Conservation (phyloP, 2,113 vertebrate species). For the Turdus rufiventris region DNA sequence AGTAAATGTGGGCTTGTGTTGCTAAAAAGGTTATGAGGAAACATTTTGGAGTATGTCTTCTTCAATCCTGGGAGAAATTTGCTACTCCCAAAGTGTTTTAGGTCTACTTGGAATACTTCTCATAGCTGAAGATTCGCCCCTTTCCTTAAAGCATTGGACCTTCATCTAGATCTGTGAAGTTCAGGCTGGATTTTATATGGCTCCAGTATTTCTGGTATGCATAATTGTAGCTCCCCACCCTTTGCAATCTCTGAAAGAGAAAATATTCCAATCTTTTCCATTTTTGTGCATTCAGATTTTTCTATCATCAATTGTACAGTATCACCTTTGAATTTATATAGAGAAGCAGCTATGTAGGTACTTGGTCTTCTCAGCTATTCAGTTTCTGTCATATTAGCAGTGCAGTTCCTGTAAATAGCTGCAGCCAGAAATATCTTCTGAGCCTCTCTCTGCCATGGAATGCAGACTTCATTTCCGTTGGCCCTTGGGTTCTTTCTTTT, state of each 20-base stretch:
- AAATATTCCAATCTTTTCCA: not conserved
- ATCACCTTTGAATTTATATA: not conserved
- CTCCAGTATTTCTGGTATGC: not conserved
- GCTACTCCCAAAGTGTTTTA: not conserved
- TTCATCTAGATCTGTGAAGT: not conserved
- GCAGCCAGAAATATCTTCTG: conserved; percentile 36
- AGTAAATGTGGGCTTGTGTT: not conserved
- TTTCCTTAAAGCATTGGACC: not conserved
- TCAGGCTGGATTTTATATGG: not conserved
- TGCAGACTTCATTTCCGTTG: not conserved
- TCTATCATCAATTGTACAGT: not conserved
- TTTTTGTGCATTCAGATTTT: not conserved
- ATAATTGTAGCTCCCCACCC: not conserved
- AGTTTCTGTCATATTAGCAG: not conserved
- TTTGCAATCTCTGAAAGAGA: not conserved
- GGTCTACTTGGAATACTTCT: not conserved
- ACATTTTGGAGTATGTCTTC: not conserved
- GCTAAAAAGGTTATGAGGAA: not conserved
- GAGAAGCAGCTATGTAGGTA: not conserved
- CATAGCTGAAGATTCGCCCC: not conserved
- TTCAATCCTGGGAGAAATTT: not conserved
- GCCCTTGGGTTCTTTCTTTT: not conserved
- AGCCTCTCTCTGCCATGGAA: not conserved
- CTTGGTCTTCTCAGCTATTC: not conserved
- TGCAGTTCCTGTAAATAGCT: not conserved